phyloP scores from a whole-genome alignment of 2,888 invertebrate species.

The Drosophila formosana region DNA sequence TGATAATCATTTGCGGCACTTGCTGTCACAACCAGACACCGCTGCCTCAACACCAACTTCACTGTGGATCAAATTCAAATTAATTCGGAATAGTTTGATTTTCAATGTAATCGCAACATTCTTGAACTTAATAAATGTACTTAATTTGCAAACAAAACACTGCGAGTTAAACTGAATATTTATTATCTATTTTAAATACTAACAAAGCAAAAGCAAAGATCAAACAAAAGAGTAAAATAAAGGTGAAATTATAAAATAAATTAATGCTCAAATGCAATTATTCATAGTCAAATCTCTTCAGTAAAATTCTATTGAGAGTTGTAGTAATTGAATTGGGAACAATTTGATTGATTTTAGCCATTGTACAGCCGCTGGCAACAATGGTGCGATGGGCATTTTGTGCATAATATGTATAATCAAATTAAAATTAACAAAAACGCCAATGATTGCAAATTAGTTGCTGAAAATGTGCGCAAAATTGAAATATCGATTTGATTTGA shows the following conservation, averaged over 20 bases:
- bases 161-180: background rate
- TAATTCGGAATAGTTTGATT: background rate
- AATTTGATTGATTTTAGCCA: constrained; percentile 24
- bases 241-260: background rate
- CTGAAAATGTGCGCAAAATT: constrained; percentile 63
- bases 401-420: constrained; percentile 64
- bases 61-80: constrained; percentile 20
- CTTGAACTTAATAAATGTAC: background rate
- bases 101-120: background rate
- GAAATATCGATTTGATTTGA: constrained; percentile 69
- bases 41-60: background rate
- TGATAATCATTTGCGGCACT: constrained; percentile 58
- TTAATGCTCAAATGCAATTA: too few relatives aligned
- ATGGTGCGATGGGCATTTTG: constrained; percentile 21
- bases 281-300: background rate
- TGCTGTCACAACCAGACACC: constrained; percentile 18
- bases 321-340: constrained; percentile 28
- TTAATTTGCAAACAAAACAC: background rate
- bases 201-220: background rate
- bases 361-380: constrained; percentile 25
- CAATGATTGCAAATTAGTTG: constrained; percentile 76
- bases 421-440: constrained; percentile 75
- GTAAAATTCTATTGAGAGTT: too few relatives aligned
- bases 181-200: background rate
- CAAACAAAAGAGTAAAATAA: background rate